Base-by-base conservation (phyloP, 2,113 vertebrate genomes). In the Ailuropoda melanoleuca region DNA sequence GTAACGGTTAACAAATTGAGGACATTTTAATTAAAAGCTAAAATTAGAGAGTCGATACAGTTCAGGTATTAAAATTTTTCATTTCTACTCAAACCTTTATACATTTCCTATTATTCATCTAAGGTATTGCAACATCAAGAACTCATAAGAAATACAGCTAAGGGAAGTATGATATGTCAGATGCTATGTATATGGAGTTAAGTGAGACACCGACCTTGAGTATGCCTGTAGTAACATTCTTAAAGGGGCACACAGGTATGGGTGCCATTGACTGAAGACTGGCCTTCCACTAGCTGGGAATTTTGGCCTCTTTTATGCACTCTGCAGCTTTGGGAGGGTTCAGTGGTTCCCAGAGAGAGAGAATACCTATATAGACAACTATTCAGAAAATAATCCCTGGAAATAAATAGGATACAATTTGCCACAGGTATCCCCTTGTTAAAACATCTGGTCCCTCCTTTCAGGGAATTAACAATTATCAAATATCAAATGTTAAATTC, bases 401-500 rank as follows among this genome's bases (percentile, higher is more conserved):
- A 70, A 97, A 62, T 82, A 92, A 89, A 82, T 17, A 0, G 6
- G 60, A 55, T 90, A 62, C 6, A 39, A 85, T 62, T 96, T 43
- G 48, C n/a, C 85, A 94, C 53, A 78, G 31, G 39, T 81, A 85
- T 34, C 12, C 5, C 53, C 26, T 29, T 81, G 31, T n/a, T 93
- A 94, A 88, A 88, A 56, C 15, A 72, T 37, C n/a, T 93, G 37
- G 24, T 70, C 17, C 60, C 8, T 93, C 50, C 70, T 85, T 93
- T 85, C 60, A 85, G 4, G 8, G 50, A 34, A 1, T 46, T 88
- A 94, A 75, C 10, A 90, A 23, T 96, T 39, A 80, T 19, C 39
- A 80, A 56, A 39, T 74, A 74, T 15, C 53, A 92, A 31, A 90
- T 91, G 81, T 83, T 87, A 94, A 96, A 84, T 97, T 93, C 60